phyloP scores from a whole-genome alignment of 2,113 vertebrate species.

The Gavia stellata region DNA sequence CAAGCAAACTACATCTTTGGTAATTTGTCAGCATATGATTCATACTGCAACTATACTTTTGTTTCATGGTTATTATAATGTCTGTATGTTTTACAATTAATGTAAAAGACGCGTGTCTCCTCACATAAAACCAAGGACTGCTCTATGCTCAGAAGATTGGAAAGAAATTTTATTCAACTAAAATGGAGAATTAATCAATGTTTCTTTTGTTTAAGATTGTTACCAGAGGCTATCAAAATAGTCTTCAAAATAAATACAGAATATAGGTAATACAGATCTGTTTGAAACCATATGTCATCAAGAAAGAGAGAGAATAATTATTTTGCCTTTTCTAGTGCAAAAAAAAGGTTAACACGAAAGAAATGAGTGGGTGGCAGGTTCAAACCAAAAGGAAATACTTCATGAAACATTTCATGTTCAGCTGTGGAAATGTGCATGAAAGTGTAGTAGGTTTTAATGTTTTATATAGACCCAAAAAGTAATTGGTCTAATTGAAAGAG shows the following conservation, averaged over 20 bases:
- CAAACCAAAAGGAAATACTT: background rate
- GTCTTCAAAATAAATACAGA: background rate
- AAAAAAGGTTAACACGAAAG: background rate
- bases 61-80: background rate
- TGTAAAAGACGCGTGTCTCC: background rate
- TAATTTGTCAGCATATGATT: background rate
- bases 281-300: background rate
- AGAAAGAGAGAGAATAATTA: background rate
- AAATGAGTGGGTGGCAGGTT: background rate
- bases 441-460: background rate
- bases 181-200: background rate
- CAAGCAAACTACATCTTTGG: background rate
- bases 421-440: background rate
- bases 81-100: background rate
- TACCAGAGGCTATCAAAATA: background rate
- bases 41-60: background rate
- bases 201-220: background rate
- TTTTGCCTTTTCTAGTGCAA: background rate
- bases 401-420: background rate
- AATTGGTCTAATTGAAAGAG: constrained; percentile 19
- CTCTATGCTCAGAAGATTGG: background rate
- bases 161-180: background rate
- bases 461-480: background rate
- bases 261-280: background rate
- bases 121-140: background rate